Evolutionary conservation across 1,140 invertebrate genomes (phyloP).

Genomic region (Drosophila busckii): DNA sequence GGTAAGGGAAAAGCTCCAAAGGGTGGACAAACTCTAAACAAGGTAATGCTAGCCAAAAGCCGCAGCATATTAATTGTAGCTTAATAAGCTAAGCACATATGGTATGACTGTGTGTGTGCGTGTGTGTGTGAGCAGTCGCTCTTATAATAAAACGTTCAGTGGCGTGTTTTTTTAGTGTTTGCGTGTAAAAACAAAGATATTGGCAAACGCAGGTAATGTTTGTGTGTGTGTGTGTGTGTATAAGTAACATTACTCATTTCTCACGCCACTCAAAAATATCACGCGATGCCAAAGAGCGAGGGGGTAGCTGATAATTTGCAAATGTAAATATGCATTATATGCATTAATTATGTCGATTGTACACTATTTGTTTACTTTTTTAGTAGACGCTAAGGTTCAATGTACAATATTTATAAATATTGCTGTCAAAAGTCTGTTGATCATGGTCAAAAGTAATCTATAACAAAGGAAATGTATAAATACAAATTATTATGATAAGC

Average conservation of each 20-base stretch:
- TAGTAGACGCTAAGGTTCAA: conserved; percentile 43
- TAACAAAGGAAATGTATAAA: too few species aligned
- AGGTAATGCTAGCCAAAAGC: too few species aligned
- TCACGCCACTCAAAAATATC: conserved; percentile 42
- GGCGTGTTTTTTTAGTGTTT: conserved; percentile 47
- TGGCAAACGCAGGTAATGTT: conserved; percentile 20
- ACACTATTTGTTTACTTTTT: too few species aligned
- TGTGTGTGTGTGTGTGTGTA: conserved; percentile 1
- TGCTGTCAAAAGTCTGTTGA: not conserved
- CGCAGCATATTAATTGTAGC: too few species aligned
- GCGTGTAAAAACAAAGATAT: conserved; percentile 41
- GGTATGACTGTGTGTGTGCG: not conserved
- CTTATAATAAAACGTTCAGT: conserved; percentile 46
- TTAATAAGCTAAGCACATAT: conserved; percentile 26
- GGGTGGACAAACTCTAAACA: conserved; percentile 13
- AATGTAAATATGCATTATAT: too few species aligned
- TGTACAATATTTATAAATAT: conserved; percentile 19
- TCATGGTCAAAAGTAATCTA: too few species aligned
- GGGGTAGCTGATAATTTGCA: too few species aligned
- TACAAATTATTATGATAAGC: too few species aligned
- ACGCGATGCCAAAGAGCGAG: conserved; percentile 35
- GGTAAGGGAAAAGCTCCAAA: conserved; percentile 1
- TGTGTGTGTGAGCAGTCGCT: conserved; percentile 26
- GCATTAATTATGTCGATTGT: too few species aligned
- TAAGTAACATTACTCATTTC: conserved; percentile 23